Evolutionary conservation across 37 sponge, comb jelly and placozoan genomes (phyloP).

Genomic region (Amphimedon queenslandica): DNA sequence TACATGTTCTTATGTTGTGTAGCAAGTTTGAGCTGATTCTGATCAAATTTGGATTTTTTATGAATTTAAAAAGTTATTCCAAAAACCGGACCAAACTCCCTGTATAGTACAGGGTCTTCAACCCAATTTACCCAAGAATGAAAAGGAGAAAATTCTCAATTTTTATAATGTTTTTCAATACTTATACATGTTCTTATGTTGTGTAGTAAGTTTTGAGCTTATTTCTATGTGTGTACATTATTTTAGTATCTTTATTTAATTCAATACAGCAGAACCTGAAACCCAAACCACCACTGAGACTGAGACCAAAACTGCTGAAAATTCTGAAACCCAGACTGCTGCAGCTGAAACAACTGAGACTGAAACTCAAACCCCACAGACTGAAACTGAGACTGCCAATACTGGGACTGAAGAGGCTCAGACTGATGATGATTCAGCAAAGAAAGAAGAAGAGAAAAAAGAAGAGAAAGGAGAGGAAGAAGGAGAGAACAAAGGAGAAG

Average conservation of each 20-base stretch:
- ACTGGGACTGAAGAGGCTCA: not conserved
- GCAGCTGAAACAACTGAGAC: not conserved
- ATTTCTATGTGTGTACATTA: not conserved
- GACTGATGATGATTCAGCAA: not conserved
- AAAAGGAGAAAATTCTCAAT: no score
- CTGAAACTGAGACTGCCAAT: not conserved
- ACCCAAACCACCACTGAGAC: not conserved
- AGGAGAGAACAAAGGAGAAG: constrained; percentile 7
- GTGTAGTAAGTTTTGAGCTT: not conserved
- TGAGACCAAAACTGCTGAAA: not conserved
- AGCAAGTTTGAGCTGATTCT: no score
- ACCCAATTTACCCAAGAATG: no score
- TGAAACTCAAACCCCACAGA: no score
- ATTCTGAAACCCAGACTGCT: not conserved
- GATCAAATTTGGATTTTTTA: no score
- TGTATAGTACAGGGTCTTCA: no score
- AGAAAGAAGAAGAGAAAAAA: constrained; percentile 10
- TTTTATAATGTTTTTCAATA: no score
- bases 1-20: no score
- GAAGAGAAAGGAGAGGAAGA: constrained; percentile 13
- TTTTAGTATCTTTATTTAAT: not conserved
- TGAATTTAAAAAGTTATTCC: no score
- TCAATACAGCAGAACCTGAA: not conserved
- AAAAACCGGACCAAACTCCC: no score
- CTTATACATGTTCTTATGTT: no score